Percentiles rank a stretch among this genome's conserved stretches.
Conservation (phyloP, 1,140 invertebrate genomes). For the Neomicropteryx cornuta region DNA sequence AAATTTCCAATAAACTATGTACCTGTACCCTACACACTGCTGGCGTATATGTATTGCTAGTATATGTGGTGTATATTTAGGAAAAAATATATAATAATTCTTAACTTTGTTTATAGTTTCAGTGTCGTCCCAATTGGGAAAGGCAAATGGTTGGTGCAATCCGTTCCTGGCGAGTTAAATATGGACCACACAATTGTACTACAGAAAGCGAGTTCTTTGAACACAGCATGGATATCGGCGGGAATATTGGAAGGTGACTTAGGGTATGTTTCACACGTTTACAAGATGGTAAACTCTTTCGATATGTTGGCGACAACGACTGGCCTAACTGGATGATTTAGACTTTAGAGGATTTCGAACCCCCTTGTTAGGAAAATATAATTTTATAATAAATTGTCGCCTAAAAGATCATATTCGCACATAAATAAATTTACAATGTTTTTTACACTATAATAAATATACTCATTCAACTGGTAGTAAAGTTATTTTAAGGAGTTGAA, state of each 20-base stretch:
- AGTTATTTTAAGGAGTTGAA: too few species aligned
- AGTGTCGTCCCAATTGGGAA: conserved; percentile 74
- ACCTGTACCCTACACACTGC: too few species aligned
- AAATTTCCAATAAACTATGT: too few species aligned
- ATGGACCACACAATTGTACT: conserved; percentile 91
- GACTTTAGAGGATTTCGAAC: too few species aligned
- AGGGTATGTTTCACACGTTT: conserved; percentile 24
- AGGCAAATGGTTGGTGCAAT: conserved; percentile 84
- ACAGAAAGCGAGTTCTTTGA: conserved; percentile 64
- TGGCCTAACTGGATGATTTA: neutral
- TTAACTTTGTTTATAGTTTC: conserved; percentile 44
- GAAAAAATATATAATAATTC: conserved; percentile 3
- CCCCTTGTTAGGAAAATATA: too few species aligned
- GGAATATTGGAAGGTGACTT: conserved; percentile 48
- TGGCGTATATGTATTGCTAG: neutral
- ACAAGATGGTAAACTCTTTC: neutral
- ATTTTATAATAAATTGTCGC: too few species aligned
- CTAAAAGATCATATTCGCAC: too few species aligned
- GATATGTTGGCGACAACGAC: neutral
- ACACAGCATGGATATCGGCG: conserved; percentile 55
- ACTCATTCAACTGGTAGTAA: too few species aligned
- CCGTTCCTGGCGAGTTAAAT: conserved; percentile 93
- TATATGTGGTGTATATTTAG: neutral
- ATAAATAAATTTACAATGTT: too few species aligned
- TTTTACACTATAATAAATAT: too few species aligned